Conservation (phyloP, 2,113 vertebrate genomes). For the Hippocampus zosterae region DNA sequence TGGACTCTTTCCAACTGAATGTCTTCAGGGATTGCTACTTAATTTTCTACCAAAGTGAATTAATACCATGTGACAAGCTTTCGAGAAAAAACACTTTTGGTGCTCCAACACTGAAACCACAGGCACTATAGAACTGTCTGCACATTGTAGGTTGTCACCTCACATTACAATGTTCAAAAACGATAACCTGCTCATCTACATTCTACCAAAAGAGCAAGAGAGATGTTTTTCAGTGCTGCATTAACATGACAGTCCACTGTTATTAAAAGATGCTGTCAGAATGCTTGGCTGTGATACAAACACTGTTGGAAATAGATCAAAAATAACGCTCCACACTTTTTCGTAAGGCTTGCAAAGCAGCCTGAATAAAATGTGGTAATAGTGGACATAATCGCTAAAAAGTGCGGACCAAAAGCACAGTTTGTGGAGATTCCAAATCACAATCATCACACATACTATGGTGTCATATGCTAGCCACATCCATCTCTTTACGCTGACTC, state of each 20-base stretch:
- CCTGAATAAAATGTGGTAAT: not conserved
- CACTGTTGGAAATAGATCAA: not conserved
- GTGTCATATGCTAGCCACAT: too few species aligned
- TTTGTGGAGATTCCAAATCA: not conserved
- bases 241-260: not conserved
- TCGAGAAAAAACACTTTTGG: slow-evolving; percentile 7
- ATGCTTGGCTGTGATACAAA: not conserved
- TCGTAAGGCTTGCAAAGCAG: not conserved
- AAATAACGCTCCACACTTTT: not conserved
- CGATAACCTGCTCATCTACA: slow-evolving; percentile 13
- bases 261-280: not conserved
- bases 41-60: slow-evolving; percentile 37
- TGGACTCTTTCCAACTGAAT: not conserved
- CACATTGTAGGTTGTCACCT: slow-evolving; percentile 38
- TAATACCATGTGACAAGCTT: slow-evolving; percentile 19
- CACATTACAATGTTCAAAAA: slow-evolving; percentile 36
- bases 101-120: slow-evolving; percentile 8
- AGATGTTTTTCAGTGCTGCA: not conserved
- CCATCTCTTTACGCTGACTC: too few species aligned
- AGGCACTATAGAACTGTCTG: slow-evolving; percentile 11
- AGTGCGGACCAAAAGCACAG: not conserved
- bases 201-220: slow-evolving; percentile 2
- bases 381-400: too few species aligned
- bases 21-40: slow-evolving; percentile 7
- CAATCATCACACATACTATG: too few species aligned